phyloP scores from a whole-genome alignment of 2,888 invertebrate species.

The Lymantria dispar region DNA sequence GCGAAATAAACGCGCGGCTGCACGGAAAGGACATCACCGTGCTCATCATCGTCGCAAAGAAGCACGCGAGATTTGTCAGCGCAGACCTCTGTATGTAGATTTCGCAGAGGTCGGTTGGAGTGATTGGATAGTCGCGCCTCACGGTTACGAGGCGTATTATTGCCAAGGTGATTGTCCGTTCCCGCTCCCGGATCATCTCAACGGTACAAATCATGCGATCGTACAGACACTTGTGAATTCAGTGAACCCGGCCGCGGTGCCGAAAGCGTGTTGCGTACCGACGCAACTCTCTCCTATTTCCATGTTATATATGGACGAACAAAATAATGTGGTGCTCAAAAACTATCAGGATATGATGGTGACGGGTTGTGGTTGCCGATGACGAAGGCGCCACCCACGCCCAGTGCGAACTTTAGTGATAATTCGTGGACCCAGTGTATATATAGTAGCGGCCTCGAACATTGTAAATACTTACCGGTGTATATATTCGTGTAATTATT shows the following conservation, averaged over 20 bases:
- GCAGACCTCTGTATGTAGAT: conserved; percentile 95
- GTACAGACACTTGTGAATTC: conserved; percentile 98
- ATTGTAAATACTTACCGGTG: conserved; percentile 76
- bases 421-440: conserved; percentile 78
- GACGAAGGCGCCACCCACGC: conserved; percentile 69
- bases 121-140: conserved; percentile 99
- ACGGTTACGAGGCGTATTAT: conserved; percentile 97
- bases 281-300: conserved; percentile 96
- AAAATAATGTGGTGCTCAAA: conserved; percentile 97
- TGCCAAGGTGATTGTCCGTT: conserved; percentile 98
- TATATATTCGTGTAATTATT: conserved; percentile 80
- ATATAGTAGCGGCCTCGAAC: conserved; percentile 78
- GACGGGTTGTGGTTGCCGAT: conserved; percentile 98
- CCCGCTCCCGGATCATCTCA: conserved; percentile 95
- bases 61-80: conserved; percentile 90
- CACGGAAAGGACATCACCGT: conserved; percentile 75
- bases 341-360: conserved; percentile 99
- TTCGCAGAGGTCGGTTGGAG: conserved; percentile 98
- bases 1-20: conserved; percentile 82
- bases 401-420: conserved; percentile 70
- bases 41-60: conserved; percentile 86
- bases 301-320: conserved; percentile 97
- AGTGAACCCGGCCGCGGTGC: conserved; percentile 94
- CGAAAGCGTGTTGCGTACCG: conserved; percentile 98
- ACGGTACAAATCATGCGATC: conserved; percentile 99